A percentile compares a stretch with the other conserved stretches of the same genome.
Evolutionary conservation across 2,113 vertebrate genomes (phyloP).

Genomic region (Solea senegalensis): DNA sequence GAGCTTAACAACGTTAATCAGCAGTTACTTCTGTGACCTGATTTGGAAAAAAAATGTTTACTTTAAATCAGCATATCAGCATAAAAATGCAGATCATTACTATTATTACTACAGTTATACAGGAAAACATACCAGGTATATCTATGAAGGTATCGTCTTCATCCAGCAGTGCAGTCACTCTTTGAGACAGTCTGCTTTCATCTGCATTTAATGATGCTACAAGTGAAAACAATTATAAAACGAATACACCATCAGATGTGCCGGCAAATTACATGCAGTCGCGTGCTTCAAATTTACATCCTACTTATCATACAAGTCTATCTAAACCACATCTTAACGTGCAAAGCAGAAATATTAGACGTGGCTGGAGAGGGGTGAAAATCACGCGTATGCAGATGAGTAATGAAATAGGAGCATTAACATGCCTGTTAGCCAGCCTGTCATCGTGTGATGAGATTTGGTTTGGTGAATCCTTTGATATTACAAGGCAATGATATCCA

Average conservation of each 20-base stretch:
- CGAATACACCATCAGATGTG: slow-evolving; percentile 26
- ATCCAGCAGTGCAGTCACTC: slow-evolving; percentile 80
- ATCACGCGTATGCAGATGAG: slow-evolving; percentile 56
- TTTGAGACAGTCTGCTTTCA: slow-evolving; percentile 77
- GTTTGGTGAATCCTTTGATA: slow-evolving; percentile 82
- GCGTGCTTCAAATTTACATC: slow-evolving; percentile 51
- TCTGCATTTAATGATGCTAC: slow-evolving; percentile 74
- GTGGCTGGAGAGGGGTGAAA: slow-evolving; percentile 52
- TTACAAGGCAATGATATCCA: slow-evolving; percentile 83
- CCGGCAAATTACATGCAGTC: slow-evolving; percentile 48
- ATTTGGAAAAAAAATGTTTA: neutral
- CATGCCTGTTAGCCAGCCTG: slow-evolving; percentile 77
- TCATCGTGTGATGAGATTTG: slow-evolving; percentile 82
- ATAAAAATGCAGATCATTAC: neutral
- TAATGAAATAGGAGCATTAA: slow-evolving; percentile 75
- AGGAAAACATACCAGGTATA: slow-evolving; percentile 79
- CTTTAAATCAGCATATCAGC: neutral
- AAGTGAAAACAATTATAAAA: slow-evolving; percentile 66
- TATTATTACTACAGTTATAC: neutral
- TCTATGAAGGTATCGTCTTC: slow-evolving; percentile 75
- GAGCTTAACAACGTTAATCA: too few species aligned
- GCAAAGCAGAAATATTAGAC: slow-evolving; percentile 57
- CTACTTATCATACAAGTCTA: slow-evolving; percentile 60
- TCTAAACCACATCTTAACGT: slow-evolving; percentile 65
- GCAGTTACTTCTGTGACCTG: neutral